phyloP scores from a whole-genome alignment of 2,113 vertebrate species.

The Petrocephalus microphthalmus region DNA sequence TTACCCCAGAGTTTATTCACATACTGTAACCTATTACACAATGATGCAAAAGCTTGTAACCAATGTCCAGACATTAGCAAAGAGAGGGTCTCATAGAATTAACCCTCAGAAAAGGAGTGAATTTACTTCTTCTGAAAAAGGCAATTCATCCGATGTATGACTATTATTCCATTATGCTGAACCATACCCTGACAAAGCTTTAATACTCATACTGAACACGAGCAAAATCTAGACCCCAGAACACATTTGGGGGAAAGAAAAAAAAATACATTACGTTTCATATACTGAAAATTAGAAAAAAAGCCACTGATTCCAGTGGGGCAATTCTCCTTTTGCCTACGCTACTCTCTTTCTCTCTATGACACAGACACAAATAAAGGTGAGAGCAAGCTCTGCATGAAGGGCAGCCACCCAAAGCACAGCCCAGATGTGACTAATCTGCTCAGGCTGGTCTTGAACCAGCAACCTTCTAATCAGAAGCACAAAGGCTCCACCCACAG shows the following conservation, averaged over 20 bases:
- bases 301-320: background rate
- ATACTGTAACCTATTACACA: background rate
- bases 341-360: background rate
- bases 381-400: background rate
- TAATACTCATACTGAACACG: no score
- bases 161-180: no score
- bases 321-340: background rate
- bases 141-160: no score
- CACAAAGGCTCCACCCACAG: background rate
- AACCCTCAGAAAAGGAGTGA: no score
- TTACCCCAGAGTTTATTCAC: background rate
- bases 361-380: background rate
- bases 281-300: background rate
- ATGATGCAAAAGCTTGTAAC: background rate
- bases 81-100: no score
- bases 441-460: background rate
- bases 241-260: background rate
- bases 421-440: background rate
- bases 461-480: background rate
- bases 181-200: no score
- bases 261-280: background rate
- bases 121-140: no score
- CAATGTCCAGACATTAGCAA: no score
- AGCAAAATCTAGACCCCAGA: background rate
- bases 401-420: background rate